Conservation (phyloP, 2,113 vertebrate genomes). For the Poeciliopsis occidentalis region DNA sequence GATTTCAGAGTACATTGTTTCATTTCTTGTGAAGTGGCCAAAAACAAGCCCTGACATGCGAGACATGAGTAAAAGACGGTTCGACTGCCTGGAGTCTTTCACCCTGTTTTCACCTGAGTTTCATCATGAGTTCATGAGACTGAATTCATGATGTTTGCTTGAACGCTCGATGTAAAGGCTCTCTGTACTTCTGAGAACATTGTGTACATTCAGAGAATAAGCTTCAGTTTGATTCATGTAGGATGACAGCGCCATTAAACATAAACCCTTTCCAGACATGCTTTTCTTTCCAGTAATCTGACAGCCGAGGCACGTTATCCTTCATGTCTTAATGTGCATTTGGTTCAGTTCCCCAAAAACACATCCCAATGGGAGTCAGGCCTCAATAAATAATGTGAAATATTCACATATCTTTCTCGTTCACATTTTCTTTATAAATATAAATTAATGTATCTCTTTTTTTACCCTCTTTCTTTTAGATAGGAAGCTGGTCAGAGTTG, state of each 20-base stretch:
- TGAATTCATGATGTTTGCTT: neutral
- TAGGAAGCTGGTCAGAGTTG: neutral
- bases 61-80: neutral
- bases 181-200: neutral
- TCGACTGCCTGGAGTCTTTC: neutral
- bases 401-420: neutral
- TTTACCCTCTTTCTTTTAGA: neutral
- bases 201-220: neutral
- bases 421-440: neutral
- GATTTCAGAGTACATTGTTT: neutral
- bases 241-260: neutral
- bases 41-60: neutral
- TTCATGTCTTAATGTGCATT: neutral
- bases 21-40: neutral
- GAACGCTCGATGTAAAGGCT: neutral
- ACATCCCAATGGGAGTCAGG: neutral
- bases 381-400: neutral
- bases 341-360: neutral
- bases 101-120: neutral
- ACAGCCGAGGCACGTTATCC: neutral
- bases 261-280: neutral
- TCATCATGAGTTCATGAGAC: neutral
- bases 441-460: neutral
- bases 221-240: neutral
- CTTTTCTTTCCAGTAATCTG: neutral